These are phyloP conservation scores for Platyrinchus mystaceus DNA, from an alignment of 2,797 vertebrate genomes.

Conservation along the genomic window DNA sequence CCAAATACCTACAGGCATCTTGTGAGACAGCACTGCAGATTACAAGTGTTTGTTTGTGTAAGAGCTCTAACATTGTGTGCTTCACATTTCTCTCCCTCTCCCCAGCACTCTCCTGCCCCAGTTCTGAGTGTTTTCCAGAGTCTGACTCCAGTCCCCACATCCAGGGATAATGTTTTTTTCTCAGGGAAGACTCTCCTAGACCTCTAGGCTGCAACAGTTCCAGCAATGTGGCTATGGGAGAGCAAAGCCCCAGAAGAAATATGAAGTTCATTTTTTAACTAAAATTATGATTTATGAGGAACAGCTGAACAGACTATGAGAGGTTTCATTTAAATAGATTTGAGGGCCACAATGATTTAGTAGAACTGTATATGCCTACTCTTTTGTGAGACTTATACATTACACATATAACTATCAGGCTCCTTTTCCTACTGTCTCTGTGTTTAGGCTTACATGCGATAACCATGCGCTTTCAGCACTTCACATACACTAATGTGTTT, in stretches of 20 bases:
- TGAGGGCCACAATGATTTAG: constrained; percentile 29
- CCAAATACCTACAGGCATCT: not conserved
- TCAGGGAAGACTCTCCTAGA: not conserved
- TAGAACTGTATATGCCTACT: not conserved
- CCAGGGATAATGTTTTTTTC: not conserved
- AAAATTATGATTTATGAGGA: constrained; percentile 62
- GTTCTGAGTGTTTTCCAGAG: not conserved
- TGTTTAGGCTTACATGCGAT: not conserved
- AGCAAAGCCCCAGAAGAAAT: constrained; percentile 51
- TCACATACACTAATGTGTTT: not conserved
- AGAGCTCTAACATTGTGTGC: not conserved
- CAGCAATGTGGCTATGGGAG: constrained; percentile 9
- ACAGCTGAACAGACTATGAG: constrained; percentile 16
- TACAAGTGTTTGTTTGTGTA: fast-evolving
- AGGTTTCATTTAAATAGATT: constrained; percentile 38
- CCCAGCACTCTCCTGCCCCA: not conserved
- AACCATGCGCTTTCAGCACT: not conserved
- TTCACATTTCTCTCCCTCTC: not conserved
- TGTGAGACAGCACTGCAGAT: not conserved
- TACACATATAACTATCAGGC: not conserved
- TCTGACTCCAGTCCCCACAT: not conserved
- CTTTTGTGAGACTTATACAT: not conserved
- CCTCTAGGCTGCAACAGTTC: constrained; percentile 3
- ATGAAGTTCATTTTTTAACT: constrained; percentile 35
- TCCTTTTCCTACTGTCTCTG: not conserved